phyloP scores from a whole-genome alignment of 1,140 invertebrate genomes.

The Odontomachus brunneus region DNA sequence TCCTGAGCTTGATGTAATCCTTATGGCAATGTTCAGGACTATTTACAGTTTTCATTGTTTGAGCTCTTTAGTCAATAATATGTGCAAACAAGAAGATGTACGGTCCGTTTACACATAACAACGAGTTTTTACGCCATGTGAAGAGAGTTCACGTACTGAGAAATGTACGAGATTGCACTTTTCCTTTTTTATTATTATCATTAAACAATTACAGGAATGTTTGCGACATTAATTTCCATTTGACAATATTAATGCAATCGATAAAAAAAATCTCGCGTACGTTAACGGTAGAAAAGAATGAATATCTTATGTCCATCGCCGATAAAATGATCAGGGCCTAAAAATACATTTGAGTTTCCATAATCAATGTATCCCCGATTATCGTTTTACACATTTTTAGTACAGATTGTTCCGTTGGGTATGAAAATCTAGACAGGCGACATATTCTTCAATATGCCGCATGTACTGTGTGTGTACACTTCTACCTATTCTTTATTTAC shows the following conservation, averaged over 20 bases:
- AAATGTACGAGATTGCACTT: slow-evolving; percentile 18
- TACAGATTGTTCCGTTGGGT: slow-evolving; percentile 52
- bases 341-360: slow-evolving; percentile 23
- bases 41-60: slow-evolving; percentile 42
- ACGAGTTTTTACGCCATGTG: neutral
- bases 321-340: slow-evolving; percentile 45
- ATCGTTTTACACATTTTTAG: slow-evolving; percentile 17
- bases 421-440: slow-evolving; percentile 72
- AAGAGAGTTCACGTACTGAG: slow-evolving; percentile 30
- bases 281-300: slow-evolving; percentile 28
- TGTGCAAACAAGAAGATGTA: slow-evolving; percentile 38
- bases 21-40: slow-evolving; percentile 35
- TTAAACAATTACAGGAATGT: slow-evolving; percentile 65
- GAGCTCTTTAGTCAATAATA: slow-evolving; percentile 29
- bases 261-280: slow-evolving; percentile 51
- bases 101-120: neutral
- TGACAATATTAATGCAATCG: slow-evolving; percentile 46
- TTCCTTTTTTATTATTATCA: slow-evolving; percentile 51
- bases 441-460: slow-evolving; percentile 59
- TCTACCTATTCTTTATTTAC: slow-evolving; percentile 76
- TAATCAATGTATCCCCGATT: neutral
- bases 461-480: slow-evolving; percentile 69
- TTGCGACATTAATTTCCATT: slow-evolving; percentile 23
- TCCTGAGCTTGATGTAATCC: slow-evolving; percentile 13
- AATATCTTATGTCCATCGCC: slow-evolving; percentile 31